Percentiles rank a stretch among this genome's conserved stretches.
These are phyloP conservation scores for Lucilia sericata DNA, from an alignment of 1,140 invertebrate genomes.

Conservation along the genomic window DNA sequence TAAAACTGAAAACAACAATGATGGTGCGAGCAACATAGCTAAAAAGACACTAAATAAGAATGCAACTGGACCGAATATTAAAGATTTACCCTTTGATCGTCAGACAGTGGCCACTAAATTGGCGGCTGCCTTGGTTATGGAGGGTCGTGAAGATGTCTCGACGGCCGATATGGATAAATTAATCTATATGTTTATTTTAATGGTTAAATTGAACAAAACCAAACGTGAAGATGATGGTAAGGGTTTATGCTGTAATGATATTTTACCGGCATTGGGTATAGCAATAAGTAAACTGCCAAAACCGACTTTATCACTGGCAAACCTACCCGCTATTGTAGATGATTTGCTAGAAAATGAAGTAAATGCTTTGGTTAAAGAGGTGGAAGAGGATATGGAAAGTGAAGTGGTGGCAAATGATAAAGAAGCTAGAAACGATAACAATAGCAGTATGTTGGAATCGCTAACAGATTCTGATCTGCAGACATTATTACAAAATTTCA, in stretches of 20 bases:
- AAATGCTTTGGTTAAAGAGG: constrained; percentile 55
- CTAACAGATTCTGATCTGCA: constrained; percentile 81
- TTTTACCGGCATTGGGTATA: constrained; percentile 47
- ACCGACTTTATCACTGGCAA: neutral
- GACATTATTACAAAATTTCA: constrained; percentile 81
- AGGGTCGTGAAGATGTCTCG: constrained; percentile 82
- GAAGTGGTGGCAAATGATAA: constrained; percentile 33
- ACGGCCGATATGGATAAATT: constrained; percentile 81
- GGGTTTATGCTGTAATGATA: constrained; percentile 41
- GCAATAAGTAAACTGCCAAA: neutral
- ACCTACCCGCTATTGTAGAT: constrained; percentile 41
- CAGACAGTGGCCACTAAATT: constrained; percentile 79
- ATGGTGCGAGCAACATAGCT: neutral
- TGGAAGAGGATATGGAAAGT: constrained; percentile 50
- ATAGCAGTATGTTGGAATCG: constrained; percentile 73
- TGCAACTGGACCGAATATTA: neutral
- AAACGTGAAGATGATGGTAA: constrained; percentile 47
- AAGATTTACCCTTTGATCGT: constrained; percentile 58
- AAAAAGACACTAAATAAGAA: neutral
- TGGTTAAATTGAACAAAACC: constrained; percentile 62
- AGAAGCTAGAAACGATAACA: constrained; percentile 36
- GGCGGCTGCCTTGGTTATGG: constrained; percentile 78
- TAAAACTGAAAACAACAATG: neutral
- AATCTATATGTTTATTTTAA: constrained; percentile 80
- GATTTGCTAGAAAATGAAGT: constrained; percentile 53